A percentile compares a stretch with the other conserved stretches of the same genome.
phyloP scores from a whole-genome alignment of 2,113 vertebrate genomes.

The Propithecus coquereli region DNA sequence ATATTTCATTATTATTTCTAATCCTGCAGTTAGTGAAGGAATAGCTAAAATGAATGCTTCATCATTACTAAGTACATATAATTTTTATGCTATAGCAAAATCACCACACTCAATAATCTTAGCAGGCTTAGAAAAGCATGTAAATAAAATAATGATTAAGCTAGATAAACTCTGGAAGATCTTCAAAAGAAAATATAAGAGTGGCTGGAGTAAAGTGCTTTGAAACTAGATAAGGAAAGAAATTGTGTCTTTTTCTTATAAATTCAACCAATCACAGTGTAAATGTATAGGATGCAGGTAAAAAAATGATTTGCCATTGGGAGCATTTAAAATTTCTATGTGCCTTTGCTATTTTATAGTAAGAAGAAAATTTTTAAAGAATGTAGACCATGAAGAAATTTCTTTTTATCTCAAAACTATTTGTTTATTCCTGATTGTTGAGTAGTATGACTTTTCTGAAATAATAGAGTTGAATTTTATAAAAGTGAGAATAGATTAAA shows the following conservation, averaged over 20 bases:
- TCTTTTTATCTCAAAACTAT: not conserved
- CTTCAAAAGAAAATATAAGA: not conserved
- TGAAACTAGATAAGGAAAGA: not conserved
- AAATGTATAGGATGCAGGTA: not conserved
- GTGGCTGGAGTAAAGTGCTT: not conserved
- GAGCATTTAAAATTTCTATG: not conserved
- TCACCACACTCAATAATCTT: not conserved
- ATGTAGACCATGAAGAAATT: not conserved
- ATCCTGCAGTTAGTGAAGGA: not conserved
- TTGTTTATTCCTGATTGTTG: not conserved
- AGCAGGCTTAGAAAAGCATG: not conserved
- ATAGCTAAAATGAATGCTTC: not conserved
- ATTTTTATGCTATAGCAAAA: not conserved
- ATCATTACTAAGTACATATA: not conserved
- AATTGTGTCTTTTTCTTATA: not conserved
- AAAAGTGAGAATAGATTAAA: not conserved
- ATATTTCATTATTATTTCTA: constrained; percentile 14
- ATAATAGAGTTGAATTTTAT: not conserved
- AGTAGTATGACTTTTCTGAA: not conserved
- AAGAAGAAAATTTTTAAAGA: constrained; percentile 6
- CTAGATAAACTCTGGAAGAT: not conserved
- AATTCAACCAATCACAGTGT: not conserved
- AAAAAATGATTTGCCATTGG: not conserved
- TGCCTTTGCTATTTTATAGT: not conserved
- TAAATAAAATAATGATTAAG: constrained; percentile 20